Conservation (phyloP, 2,888 invertebrate genomes). For the Hydroisotoma schaefferi region DNA sequence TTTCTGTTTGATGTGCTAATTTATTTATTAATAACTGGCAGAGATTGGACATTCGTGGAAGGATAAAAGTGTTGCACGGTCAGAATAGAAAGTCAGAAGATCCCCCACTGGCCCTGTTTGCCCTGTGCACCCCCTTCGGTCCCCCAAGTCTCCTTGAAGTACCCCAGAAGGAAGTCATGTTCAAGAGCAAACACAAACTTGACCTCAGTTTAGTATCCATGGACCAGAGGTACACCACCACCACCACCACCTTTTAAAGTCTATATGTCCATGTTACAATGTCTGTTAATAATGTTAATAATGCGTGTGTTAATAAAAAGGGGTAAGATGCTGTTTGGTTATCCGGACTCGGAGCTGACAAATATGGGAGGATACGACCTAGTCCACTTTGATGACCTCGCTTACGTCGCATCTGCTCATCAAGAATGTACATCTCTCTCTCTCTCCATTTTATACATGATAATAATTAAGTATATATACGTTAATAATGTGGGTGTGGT, state of each 20-base stretch:
- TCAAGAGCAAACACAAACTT: conserved; percentile 98
- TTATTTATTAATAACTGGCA: too few relatives aligned
- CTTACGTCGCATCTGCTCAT: conserved; percentile 97
- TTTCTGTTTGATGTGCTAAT: too few relatives aligned
- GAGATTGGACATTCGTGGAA: conserved; percentile 96
- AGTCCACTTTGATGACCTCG: conserved; percentile 95
- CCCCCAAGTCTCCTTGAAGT: conserved; percentile 95
- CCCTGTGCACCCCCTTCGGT: conserved; percentile 97
- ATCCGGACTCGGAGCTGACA: conserved; percentile 83
- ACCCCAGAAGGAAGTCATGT: conserved; percentile 98
- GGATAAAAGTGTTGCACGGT: conserved; percentile 92
- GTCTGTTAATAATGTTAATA: neutral
- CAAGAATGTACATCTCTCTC: conserved; percentile 82
- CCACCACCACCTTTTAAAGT: neutral
- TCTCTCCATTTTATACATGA: neutral
- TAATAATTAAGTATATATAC: neutral
- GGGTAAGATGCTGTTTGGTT: conserved; percentile 91
- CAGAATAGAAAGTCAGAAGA: conserved; percentile 93
- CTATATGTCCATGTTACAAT: neutral
- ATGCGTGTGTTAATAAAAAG: conserved; percentile 56
- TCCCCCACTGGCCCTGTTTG: conserved; percentile 84
- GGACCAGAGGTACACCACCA: conserved; percentile 74
- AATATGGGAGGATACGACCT: conserved; percentile 96
- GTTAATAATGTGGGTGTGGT: conserved; percentile 13
- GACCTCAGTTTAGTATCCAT: conserved; percentile 94